A percentile compares a stretch with the other conserved stretches of the same genome.
These are phyloP conservation scores for Riptortus pedestris DNA, from an alignment of 1,140 invertebrate species.

Conservation along the genomic window DNA sequence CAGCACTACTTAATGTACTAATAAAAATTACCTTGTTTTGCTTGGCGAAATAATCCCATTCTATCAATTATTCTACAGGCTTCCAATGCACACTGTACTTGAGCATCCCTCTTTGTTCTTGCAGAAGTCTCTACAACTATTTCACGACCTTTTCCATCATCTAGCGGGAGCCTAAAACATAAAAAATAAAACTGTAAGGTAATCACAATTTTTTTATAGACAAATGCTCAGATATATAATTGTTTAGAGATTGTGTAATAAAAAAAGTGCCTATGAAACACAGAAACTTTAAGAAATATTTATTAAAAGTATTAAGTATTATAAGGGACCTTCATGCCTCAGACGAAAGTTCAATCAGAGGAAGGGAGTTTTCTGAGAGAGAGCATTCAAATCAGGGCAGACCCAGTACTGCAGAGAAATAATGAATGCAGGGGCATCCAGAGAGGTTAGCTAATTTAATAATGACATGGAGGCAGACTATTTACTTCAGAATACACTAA, in stretches of 20 bases:
- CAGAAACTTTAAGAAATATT: not conserved
- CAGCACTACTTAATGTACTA: not conserved
- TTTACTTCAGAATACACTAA: no score
- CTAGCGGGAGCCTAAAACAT: constrained; percentile 59
- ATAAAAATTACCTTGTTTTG: constrained; percentile 51
- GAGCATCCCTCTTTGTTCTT: constrained; percentile 89
- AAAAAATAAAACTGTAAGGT: constrained; percentile 16
- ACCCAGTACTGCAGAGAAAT: no score
- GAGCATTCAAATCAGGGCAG: no score
- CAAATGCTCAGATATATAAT: no score
- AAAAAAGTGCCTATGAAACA: constrained; percentile 5
- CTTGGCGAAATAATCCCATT: constrained; percentile 63
- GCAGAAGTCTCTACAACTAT: constrained; percentile 75
- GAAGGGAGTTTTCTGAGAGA: no score
- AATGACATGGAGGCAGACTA: no score
- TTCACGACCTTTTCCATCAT: constrained; percentile 58
- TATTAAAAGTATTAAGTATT: no score
- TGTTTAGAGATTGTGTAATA: not conserved
- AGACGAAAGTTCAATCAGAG: no score
- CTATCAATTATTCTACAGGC: constrained; percentile 85
- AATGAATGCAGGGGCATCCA: no score
- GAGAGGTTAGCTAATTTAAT: no score
- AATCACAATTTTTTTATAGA: no score
- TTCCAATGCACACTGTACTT: constrained; percentile 84
- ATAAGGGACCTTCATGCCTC: no score